Base-by-base conservation (phyloP, 2,888 invertebrate genomes). In the Eretmocerus hayati region DNA sequence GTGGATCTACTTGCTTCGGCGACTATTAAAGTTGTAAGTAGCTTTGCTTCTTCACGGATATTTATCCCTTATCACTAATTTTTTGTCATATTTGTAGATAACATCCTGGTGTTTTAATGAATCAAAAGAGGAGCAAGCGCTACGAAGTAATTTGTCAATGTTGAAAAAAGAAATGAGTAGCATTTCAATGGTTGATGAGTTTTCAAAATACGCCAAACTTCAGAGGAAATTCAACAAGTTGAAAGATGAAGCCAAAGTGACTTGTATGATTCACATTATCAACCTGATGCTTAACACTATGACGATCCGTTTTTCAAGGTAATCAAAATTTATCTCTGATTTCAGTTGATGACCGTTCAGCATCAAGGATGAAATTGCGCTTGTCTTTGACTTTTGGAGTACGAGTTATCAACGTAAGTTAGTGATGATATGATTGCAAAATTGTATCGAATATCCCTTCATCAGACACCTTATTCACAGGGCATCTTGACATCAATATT, bases 151-250 rank as follows among this genome's bases (percentile, higher is more conserved):
- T 32, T 46, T 69, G 22, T 52, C 50, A 18, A 50, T 48, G 30
- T 48, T 72, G 13, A 67, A 65, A 54, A 57, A 58, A 26, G 63
- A 72, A 59, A 67, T 72, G 63, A 50, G 56, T 19, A 56, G 54
- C 16, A 62, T 71, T 47, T 70, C 70, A 9, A 68, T 72, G 57
- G 64, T 69, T 2, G 68, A 72, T 58, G 72, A 74, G 54, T 74
- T 74, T 62, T 61, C 74, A 9, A 74, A 64, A 47, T 68, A 70
- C 54, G 69, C 72, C 5, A 71, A 66, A 57, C 60, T 73, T 15
- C 68, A 71, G 54, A 58, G 74, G 46, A 67, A 60, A 52, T 65
- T 63, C 43, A 69, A 60, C 32, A 66, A 67, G 57, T 30, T 72
- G 2, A 62, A 68, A 42, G 58, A 50, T 37, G 58, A 63, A 46